These are phyloP conservation scores for Cryptophagus acutangulus DNA, from an alignment of 2,888 invertebrate species.

Conservation along the genomic window DNA sequence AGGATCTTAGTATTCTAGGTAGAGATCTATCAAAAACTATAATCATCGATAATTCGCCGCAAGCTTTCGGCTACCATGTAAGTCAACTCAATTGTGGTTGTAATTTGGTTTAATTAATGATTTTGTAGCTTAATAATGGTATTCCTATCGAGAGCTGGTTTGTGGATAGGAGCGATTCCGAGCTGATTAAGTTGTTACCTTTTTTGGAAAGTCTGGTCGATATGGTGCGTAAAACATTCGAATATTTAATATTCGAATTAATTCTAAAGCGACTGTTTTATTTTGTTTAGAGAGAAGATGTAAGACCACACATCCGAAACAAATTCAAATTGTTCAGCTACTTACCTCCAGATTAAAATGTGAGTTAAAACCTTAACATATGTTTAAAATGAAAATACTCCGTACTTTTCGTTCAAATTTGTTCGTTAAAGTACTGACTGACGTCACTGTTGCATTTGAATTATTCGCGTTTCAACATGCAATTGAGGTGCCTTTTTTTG, in stretches of 20 bases:
- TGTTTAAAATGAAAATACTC: slow-evolving; percentile 24
- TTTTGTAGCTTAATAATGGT: slow-evolving; percentile 79
- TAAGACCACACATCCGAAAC: slow-evolving; percentile 85
- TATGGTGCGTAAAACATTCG: no score
- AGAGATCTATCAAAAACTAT: slow-evolving; percentile 84
- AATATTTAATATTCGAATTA: slow-evolving; percentile 5
- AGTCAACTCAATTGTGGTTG: slow-evolving; percentile 21
- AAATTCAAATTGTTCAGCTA: slow-evolving; percentile 87
- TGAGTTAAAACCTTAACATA: slow-evolving; percentile 28
- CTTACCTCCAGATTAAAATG: slow-evolving; percentile 71
- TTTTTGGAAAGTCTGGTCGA: slow-evolving; percentile 82
- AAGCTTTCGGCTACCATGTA: slow-evolving; percentile 90
- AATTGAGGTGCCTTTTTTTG: slow-evolving; percentile 35
- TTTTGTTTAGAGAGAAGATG: slow-evolving; percentile 75
- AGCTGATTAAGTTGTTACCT: slow-evolving; percentile 85
- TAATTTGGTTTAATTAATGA: slow-evolving; percentile 4
- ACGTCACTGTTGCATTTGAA: slow-evolving; percentile 19
- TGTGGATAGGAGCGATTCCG: slow-evolving; percentile 81
- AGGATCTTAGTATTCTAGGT: slow-evolving; percentile 89
- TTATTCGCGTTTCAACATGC: slow-evolving; percentile 17
- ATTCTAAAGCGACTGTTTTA: slow-evolving; percentile 1
- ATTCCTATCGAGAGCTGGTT: slow-evolving; percentile 98
- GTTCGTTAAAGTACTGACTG: slow-evolving; percentile 39
- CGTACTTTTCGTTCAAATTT: slow-evolving; percentile 24
- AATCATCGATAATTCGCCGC: slow-evolving; percentile 84